These are phyloP conservation scores for Cydia amplana DNA, from an alignment of 1,140 invertebrate genomes.

Conservation along the genomic window DNA sequence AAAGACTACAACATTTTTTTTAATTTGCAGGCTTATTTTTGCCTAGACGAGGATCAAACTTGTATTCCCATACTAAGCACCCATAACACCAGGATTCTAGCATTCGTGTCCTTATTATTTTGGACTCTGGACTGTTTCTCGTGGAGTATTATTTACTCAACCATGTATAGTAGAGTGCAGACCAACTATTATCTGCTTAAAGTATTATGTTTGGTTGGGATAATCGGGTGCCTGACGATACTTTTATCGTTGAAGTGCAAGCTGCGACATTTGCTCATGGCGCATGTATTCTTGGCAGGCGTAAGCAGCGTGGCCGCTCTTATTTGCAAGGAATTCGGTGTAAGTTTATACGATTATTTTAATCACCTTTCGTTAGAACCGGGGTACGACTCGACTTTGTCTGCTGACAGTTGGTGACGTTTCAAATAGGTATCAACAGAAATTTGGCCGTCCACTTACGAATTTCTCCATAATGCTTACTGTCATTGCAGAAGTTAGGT, in stretches of 20 bases:
- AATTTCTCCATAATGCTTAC: too few species aligned
- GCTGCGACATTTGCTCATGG: conserved; percentile 52
- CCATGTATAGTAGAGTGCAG: conserved; percentile 43
- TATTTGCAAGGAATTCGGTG: conserved; percentile 35
- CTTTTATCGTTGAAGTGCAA: conserved; percentile 49
- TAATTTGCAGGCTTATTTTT: conserved; percentile 62
- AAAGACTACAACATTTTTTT: background rate
- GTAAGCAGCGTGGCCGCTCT: conserved; percentile 41
- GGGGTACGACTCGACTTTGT: too few species aligned
- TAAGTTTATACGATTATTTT: background rate
- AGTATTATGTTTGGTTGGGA: conserved; percentile 44
- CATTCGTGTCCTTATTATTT: conserved; percentile 46
- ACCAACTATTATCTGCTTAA: conserved; percentile 43
- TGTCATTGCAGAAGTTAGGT: too few species aligned
- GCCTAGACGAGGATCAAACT: conserved; percentile 58
- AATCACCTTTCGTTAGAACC: background rate
- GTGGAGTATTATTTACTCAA: conserved; percentile 60
- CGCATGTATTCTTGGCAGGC: conserved; percentile 54
- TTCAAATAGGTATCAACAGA: too few species aligned
- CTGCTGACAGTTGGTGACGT: background rate
- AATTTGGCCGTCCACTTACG: too few species aligned
- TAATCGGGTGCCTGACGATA: conserved; percentile 50
- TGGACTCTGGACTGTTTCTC: conserved; percentile 59
- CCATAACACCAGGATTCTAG: conserved; percentile 54
- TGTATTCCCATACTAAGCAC: conserved; percentile 57